Percentiles rank a stretch among this genome's conserved stretches.
Conservation (phyloP, 35 echinoderm and acorn worm species). For the Ptychodera flava region DNA sequence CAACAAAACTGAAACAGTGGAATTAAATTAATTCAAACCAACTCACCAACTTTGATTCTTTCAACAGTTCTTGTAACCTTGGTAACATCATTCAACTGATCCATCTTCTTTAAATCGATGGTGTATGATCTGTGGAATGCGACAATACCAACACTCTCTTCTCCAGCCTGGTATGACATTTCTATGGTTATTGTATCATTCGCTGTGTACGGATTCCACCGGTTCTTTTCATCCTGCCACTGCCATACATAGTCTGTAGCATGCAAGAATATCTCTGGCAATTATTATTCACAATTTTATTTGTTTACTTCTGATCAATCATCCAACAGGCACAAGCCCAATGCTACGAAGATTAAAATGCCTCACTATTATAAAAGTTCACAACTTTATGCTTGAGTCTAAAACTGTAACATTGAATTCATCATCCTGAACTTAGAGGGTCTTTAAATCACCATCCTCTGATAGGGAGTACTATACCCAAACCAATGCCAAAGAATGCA, state of each 20-base stretch:
- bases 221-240: conserved; percentile 85
- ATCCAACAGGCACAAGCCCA: too few relatives aligned
- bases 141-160: conserved; percentile 31
- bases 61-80: conserved; percentile 42
- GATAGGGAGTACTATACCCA: too few relatives aligned
- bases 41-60: conserved; percentile 51
- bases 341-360: too few relatives aligned
- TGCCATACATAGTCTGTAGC: conserved; percentile 86
- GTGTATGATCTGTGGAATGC: conserved; percentile 44
- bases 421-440: too few relatives aligned
- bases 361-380: too few relatives aligned
- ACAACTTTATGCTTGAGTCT: too few relatives aligned
- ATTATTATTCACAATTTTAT: not conserved
- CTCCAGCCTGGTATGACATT: conserved; percentile 7
- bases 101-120: conserved; percentile 64
- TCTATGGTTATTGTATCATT: conserved; percentile 35
- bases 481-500: too few relatives aligned
- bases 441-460: too few relatives aligned
- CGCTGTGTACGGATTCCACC: conserved; percentile 50
- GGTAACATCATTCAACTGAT: conserved; percentile 68
- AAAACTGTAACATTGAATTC: too few relatives aligned
- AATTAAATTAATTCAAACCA: too few relatives aligned
- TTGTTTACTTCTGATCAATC: too few relatives aligned
- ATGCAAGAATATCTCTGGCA: not conserved
- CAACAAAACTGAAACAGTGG: too few relatives aligned